Conservation (phyloP, 2,113 vertebrate genomes). For the Lampris incognitus region DNA sequence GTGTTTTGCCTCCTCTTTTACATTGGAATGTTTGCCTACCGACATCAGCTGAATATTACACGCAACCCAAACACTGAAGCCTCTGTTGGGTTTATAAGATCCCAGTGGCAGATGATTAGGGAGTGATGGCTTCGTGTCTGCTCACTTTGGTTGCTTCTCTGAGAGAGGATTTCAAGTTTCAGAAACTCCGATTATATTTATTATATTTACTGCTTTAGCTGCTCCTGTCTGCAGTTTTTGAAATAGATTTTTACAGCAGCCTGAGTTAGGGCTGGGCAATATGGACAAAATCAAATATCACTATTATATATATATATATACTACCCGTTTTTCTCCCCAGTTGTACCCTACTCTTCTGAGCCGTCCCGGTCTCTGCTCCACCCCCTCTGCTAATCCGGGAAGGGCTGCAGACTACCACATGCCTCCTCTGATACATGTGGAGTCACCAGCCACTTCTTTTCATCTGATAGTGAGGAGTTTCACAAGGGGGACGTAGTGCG, state of each 20-base stretch:
- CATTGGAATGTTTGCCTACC: slow-evolving; percentile 5
- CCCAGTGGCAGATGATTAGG: slow-evolving; percentile 22
- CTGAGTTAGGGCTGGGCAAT: too few relatives aligned
- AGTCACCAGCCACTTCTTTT: too few relatives aligned
- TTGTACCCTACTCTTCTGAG: too few relatives aligned
- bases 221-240: slow-evolving; percentile 20
- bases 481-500: too few relatives aligned
- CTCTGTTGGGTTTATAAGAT: slow-evolving; percentile 35
- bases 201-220: background rate
- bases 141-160: slow-evolving; percentile 26
- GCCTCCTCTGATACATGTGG: too few relatives aligned
- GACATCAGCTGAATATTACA: slow-evolving; percentile 1
- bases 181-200: background rate
- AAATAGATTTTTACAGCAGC: slow-evolving; percentile 9
- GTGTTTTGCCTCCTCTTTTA: background rate
- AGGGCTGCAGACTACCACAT: too few relatives aligned
- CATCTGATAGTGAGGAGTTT: too few relatives aligned
- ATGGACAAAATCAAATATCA: too few relatives aligned
- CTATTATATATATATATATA: too few relatives aligned
- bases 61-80: slow-evolving; percentile 45
- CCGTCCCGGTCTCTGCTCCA: too few relatives aligned
- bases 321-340: too few relatives aligned
- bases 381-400: too few relatives aligned
- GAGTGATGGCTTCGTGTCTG: slow-evolving; percentile 12
- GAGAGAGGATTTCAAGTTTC: slow-evolving; percentile 27